Base-by-base conservation (phyloP, 1,140 invertebrate species). In the Neuroterus valhalla region DNA sequence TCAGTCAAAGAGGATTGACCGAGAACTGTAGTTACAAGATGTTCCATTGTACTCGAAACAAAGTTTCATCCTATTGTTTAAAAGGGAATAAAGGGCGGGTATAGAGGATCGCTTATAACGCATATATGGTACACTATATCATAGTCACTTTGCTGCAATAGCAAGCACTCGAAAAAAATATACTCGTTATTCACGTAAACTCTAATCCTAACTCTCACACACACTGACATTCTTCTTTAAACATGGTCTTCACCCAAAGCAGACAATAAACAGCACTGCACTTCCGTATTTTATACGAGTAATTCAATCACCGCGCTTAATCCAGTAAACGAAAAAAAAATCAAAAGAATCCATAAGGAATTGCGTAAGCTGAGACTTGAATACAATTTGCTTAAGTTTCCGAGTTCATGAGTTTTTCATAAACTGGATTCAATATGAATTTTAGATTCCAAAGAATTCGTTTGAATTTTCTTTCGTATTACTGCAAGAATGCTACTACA, bases 1-100 rank as follows among this genome's bases (percentile, higher is more conserved):
- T 83, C 78, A 78, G 68, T 83, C 80, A 80, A 85, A 82, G 62
- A 86, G 85, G 80, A 78, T 84, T 75, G 76, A 83, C 81, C 72
- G 80, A 76, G 81, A 85, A 85, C 81, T 84, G 81, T 55, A 55
- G 52, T 21, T 85, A 86, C 84, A 86, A 78, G 79, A 85, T 81
- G 78, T 76, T 85, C 80, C 82, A 76, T 50, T 55, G 66, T 82
- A 82, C 42, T 81, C 74, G 55, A 31, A 26, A 62, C 26, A 80
- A 83, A 83, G 76, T 79, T 78, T 82, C 70, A 42, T 38, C 46
- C n/a, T 77, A 79, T 42, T 68, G 42, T 67, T 45, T 77, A 79
- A 82, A 77, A 72, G 70, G 62, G 70, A 72, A 70, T 42, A 62
- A 68, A 70, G 52, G 66, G 66, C 31, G 67, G 78, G 55, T 50